phyloP scores from a whole-genome alignment of 2,113 vertebrate genomes.

The Callopanchax toddi region DNA sequence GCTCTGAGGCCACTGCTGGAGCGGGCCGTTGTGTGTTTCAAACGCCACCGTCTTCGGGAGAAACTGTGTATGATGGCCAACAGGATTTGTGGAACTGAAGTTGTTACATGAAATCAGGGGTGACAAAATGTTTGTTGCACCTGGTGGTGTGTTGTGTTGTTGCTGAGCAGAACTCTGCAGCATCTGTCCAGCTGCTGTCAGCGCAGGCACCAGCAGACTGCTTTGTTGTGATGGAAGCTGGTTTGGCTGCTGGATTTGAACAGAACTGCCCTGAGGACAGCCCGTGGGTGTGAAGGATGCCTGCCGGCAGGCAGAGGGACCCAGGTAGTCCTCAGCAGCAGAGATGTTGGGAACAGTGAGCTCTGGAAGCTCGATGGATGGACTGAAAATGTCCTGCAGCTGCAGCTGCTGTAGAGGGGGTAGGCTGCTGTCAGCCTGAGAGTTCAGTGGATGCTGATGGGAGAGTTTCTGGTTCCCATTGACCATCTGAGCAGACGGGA shows the following conservation, averaged over 20 bases:
- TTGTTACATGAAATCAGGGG: constrained; percentile 50
- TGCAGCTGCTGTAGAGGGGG: constrained; percentile 58
- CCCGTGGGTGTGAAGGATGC: background rate
- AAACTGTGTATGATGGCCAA: constrained; percentile 19
- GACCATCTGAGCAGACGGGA: background rate
- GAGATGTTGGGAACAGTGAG: constrained; percentile 38
- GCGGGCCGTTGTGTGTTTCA: constrained; percentile 5
- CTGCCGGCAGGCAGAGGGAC: constrained; percentile 43
- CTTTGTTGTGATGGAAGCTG: constrained; percentile 24
- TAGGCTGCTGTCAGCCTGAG: background rate
- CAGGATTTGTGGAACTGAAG: constrained; percentile 21
- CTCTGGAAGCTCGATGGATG: constrained; percentile 51
- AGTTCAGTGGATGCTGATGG: background rate
- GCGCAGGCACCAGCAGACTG: background rate
- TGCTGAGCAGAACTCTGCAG: constrained; percentile 19
- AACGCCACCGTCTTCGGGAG: constrained; percentile 27
- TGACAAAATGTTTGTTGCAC: constrained; percentile 19
- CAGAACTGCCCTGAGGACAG: constrained; percentile 2
- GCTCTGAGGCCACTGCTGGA: constrained; percentile 43
- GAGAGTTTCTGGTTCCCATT: constrained; percentile 26
- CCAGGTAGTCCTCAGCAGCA: background rate
- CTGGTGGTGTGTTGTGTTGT: constrained; percentile 1
- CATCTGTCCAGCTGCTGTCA: constrained; percentile 22
- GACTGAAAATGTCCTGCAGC: constrained; percentile 66
- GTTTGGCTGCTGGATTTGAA: constrained; percentile 8